These are phyloP conservation scores for Rhynchopsitta pachyrhyncha DNA, from an alignment of 2,113 vertebrate genomes.

Conservation along the genomic window DNA sequence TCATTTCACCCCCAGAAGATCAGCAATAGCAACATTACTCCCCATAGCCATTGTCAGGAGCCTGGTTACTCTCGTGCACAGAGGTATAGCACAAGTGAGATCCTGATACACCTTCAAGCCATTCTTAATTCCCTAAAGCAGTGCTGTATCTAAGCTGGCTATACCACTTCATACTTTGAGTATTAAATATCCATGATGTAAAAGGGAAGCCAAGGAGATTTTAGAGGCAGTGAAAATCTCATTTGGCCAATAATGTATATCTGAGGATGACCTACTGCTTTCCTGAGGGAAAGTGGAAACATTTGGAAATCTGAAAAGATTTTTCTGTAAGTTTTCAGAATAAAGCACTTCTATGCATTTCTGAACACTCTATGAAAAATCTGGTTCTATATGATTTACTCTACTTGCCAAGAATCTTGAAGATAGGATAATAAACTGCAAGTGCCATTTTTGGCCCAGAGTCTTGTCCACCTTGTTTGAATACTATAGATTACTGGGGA, in stretches of 20 bases:
- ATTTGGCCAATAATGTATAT: slow-evolving; percentile 42
- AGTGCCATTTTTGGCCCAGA: slow-evolving; percentile 28
- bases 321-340: slow-evolving; percentile 60
- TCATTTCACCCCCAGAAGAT: background rate
- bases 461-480: background rate
- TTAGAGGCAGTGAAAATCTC: slow-evolving; percentile 52
- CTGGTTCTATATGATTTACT: slow-evolving; percentile 49
- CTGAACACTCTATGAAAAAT: slow-evolving; percentile 53
- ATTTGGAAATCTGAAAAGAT: background rate
- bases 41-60: background rate
- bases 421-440: slow-evolving; percentile 29
- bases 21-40: background rate
- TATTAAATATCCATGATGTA: slow-evolving; percentile 26
- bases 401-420: slow-evolving; percentile 48
- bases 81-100: background rate
- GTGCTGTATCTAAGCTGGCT: background rate
- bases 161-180: background rate
- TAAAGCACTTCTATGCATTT: slow-evolving; percentile 34
- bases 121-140: slow-evolving; percentile 23
- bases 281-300: background rate
- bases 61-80: background rate
- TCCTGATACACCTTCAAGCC: slow-evolving; percentile 8
- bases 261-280: slow-evolving; percentile 22
- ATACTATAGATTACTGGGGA: background rate
- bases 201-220: slow-evolving; percentile 56